A percentile compares a stretch with the other conserved stretches of the same genome.
Conservation (phyloP, 53 echinoderm and acorn worm genomes). For the Astropecten irregularis region DNA sequence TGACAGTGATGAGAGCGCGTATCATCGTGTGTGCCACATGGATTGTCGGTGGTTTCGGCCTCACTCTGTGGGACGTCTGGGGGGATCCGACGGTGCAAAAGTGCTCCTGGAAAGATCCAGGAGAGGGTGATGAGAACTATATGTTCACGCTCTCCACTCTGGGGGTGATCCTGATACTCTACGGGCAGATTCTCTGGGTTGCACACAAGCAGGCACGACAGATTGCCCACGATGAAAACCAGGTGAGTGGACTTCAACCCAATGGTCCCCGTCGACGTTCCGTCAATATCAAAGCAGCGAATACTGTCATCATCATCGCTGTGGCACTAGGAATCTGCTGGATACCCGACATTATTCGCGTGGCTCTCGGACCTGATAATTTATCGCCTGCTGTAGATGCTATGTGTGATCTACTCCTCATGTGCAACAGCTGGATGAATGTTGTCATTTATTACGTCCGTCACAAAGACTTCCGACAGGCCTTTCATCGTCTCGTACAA, state of each 20-base stretch:
- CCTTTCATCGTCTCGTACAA: neutral
- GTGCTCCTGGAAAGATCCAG: neutral
- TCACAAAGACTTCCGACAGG: neutral
- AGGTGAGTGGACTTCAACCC: neutral
- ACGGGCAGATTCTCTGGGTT: neutral
- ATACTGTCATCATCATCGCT: neutral
- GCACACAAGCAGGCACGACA: neutral
- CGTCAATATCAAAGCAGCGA: neutral
- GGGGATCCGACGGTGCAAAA: neutral
- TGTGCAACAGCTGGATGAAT: neutral
- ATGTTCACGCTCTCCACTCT: neutral
- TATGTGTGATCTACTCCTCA: neutral
- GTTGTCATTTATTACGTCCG: neutral
- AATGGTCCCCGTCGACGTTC: neutral
- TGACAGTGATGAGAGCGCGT: slow-evolving; percentile 32
- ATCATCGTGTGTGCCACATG: slow-evolving; percentile 8
- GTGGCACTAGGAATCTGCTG: neutral
- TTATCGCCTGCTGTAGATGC: neutral
- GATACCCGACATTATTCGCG: neutral
- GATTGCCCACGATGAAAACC: neutral
- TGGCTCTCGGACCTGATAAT: neutral
- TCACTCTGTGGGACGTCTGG: neutral
- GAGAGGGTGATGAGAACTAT: neutral
- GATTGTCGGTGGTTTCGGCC: neutral
- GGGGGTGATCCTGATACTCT: neutral